Evolutionary conservation across 1,140 invertebrate species (phyloP), one percentile per base, ranked within the genome.

Genomic region (Caligus rogercresseyi): DNA sequence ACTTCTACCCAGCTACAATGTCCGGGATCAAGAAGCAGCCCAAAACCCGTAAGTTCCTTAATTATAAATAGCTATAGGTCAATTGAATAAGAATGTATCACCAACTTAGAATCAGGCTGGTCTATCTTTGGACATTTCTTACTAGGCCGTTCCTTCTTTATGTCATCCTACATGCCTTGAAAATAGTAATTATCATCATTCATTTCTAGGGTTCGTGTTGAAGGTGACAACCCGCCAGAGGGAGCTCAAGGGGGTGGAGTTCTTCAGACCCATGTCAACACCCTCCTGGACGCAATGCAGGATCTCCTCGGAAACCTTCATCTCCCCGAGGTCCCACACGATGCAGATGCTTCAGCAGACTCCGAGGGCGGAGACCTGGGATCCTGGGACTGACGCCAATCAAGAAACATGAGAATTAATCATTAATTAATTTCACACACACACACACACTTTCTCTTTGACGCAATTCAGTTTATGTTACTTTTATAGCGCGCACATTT

Each of bases 221-320:
- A n/a, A n/a, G n/a, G n/a, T n/a, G n/a, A n/a, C n/a, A n/a, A n/a
- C n/a, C 65, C 20, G 3, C 65, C 66, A 4, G 57, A 60, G 1
- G 55, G 11, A 11, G 54, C 20, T 1, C 63, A 43, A 20, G 70
- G 66, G 3, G 68, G 66, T 18, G 74, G 71, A 63, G 80, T 81
- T 66, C 72, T 83, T n/a, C 73, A 76, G 56, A 74, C 78, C 25
- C 81, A 81, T 62, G 76, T 84, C 1, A 80, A 75, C 1, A 76
- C 77, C 1, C 72, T 85, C 24, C 74, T 86, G 63, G 82, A 83
- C 68, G 82, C 83, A 1, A 84, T 86, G 81, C 71, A 83, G 18
- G 81, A 85, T 68, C 73, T 86, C 31, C 70, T 86, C 11, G 78
- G 78, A 62, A 83, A 83, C 69, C 80, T 84, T 52, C 75, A 79